Percentiles rank a stretch among this genome's conserved stretches.
These are phyloP conservation scores for Leucania comma DNA, from an alignment of 2,888 invertebrate genomes.

Conservation along the genomic window DNA sequence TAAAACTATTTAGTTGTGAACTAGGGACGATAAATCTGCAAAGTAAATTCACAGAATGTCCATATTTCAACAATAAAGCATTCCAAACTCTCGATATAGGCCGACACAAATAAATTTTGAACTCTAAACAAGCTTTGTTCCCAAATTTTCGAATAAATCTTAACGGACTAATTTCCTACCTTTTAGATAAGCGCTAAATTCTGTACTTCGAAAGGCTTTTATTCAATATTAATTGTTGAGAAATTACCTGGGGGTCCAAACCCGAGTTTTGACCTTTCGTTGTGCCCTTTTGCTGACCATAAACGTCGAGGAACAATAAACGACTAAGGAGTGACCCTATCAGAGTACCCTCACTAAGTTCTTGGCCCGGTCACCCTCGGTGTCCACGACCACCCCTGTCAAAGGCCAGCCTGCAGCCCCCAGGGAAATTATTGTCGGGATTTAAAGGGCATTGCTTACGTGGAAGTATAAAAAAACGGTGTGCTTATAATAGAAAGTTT, in stretches of 20 bases:
- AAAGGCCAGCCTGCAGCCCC: constrained; percentile 87
- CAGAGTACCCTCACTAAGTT: constrained; percentile 82
- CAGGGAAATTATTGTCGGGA: constrained; percentile 91
- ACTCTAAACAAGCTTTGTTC: constrained; percentile 69
- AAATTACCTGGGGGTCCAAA: constrained; percentile 79
- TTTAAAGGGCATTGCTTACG: constrained; percentile 90
- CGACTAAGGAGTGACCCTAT: constrained; percentile 86
- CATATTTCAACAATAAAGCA: constrained; percentile 69
- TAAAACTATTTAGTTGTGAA: constrained; percentile 24
- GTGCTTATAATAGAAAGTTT: constrained; percentile 84
- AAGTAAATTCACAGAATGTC: constrained; percentile 59
- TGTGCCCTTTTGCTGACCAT: constrained; percentile 88
- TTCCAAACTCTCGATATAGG: constrained; percentile 69
- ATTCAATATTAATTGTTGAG: constrained; percentile 82
- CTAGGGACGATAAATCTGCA: constrained; percentile 52
- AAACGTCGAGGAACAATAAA: constrained; percentile 89
- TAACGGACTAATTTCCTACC: constrained; percentile 72
- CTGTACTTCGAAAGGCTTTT: constrained; percentile 67
- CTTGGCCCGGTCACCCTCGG: constrained; percentile 83
- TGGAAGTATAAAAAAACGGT: constrained; percentile 86
- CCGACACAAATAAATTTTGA: constrained; percentile 69
- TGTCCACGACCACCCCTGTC: constrained; percentile 88
- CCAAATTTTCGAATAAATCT: constrained; percentile 77
- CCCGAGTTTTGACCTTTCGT: constrained; percentile 80
- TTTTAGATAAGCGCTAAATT: constrained; percentile 73